phyloP scores from a whole-genome alignment of 2,888 invertebrate genomes.

The Heliconius ismenius region DNA sequence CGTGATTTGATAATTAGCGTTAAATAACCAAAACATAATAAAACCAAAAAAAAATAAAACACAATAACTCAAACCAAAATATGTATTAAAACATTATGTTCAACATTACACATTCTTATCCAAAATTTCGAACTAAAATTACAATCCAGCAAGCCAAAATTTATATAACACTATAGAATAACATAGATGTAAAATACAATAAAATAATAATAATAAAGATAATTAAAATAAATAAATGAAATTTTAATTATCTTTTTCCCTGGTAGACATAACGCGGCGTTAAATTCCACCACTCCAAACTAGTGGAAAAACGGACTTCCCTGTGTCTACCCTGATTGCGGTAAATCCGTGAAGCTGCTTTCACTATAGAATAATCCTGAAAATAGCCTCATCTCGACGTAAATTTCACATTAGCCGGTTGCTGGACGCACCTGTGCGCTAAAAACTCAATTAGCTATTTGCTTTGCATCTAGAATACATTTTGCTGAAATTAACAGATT shows the following conservation, averaged over 20 bases:
- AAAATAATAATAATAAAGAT: too few relatives aligned
- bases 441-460: conserved; percentile 31
- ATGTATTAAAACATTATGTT: not conserved
- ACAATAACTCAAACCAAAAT: not conserved
- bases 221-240: too few relatives aligned
- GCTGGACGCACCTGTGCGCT: conserved; percentile 15
- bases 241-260: not conserved
- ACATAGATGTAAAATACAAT: not conserved
- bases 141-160: not conserved
- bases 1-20: too few relatives aligned
- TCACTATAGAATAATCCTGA: not conserved
- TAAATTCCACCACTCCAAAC: not conserved
- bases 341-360: not conserved
- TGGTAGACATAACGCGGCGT: not conserved
- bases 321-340: not conserved
- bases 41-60: not conserved
- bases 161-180: not conserved
- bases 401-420: conserved; percentile 21
- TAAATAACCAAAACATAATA: not conserved
- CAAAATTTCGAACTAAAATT: not conserved
- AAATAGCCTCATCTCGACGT: conserved; percentile 12
- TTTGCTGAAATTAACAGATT: conserved; percentile 24
- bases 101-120: not conserved
- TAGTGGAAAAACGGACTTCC: not conserved
- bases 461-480: conserved; percentile 20